These are phyloP conservation scores for Camponotus fellah DNA, from an alignment of 2,888 invertebrate genomes.

Conservation along the genomic window DNA sequence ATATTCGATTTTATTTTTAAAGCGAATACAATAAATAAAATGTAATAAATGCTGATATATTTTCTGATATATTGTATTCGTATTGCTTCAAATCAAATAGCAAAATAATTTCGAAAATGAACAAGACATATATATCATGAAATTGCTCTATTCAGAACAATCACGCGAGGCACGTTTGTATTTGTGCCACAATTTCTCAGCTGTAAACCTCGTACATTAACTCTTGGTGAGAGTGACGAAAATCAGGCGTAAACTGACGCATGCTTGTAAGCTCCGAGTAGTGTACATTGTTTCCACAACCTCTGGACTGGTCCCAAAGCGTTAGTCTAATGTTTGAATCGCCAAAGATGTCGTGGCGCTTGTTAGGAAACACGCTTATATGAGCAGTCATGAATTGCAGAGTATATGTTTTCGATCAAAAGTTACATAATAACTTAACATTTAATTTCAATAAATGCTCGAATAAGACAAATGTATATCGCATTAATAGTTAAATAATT, in stretches of 20 bases:
- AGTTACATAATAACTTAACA: neutral
- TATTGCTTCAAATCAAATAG: constrained; percentile 2
- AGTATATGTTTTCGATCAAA: neutral
- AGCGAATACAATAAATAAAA: neutral
- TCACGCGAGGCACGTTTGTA: neutral
- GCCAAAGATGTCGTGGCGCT: constrained; percentile 57
- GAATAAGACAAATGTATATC: neutral
- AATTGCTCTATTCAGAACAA: neutral
- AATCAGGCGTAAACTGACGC: constrained; percentile 68
- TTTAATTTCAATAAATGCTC: neutral
- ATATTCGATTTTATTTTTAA: neutral
- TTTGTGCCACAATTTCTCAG: constrained; percentile 12
- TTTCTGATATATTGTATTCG: neutral
- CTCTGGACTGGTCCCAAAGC: constrained; percentile 69
- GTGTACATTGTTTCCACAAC: constrained; percentile 64
- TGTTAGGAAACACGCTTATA: constrained; percentile 10
- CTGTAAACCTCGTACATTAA: constrained; percentile 50
- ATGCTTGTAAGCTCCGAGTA: constrained; percentile 56
- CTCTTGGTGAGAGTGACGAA: constrained; percentile 58
- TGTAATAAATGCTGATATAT: neutral
- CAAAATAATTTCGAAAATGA: neutral
- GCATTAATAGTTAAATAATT: constrained; percentile 17
- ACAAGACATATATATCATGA: neutral
- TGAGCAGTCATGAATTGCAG: neutral
- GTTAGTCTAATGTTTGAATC: constrained; percentile 55